phyloP scores from a whole-genome alignment of 2,888 invertebrate genomes.

The Volucella zonaria region DNA sequence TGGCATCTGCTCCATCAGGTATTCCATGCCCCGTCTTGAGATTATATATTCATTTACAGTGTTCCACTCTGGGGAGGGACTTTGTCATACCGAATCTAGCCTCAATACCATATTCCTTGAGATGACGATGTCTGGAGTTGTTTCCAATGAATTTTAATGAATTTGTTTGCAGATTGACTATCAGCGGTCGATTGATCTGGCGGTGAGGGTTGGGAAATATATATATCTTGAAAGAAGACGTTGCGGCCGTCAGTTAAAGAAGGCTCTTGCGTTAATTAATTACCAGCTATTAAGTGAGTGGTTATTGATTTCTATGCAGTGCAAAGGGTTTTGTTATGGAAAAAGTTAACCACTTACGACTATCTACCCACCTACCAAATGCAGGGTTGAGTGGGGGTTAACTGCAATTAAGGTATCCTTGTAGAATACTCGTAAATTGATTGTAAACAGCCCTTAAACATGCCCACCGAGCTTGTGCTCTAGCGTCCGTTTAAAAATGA shows the following conservation, averaged over 20 bases:
- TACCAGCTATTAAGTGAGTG: conserved; percentile 45
- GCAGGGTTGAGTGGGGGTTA: conserved; percentile 23
- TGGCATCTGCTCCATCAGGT: conserved; percentile 66
- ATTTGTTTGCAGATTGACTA: conserved; percentile 22
- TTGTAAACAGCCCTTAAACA: conserved; percentile 64
- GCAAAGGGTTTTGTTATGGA: neutral
- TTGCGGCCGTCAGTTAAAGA: neutral
- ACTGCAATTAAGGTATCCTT: conserved; percentile 59
- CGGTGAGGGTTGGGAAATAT: conserved; percentile 4
- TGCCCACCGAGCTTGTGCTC: conserved; percentile 50
- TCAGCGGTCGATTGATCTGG: neutral
- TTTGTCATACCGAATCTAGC: conserved; percentile 16
- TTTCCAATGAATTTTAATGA: conserved; percentile 51
- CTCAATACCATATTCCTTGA: conserved; percentile 17
- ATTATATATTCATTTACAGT: conserved; percentile 65
- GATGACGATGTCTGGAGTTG: conserved; percentile 30
- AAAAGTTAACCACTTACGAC: too few species aligned
- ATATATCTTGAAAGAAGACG: neutral
- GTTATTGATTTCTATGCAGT: conserved; percentile 56
- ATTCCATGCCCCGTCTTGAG: conserved; percentile 50
- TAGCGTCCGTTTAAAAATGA: conserved; percentile 26
- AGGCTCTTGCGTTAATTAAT: conserved; percentile 47
- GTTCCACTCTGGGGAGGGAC: conserved; percentile 31
- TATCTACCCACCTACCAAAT: too few species aligned
- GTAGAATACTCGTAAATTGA: conserved; percentile 40